Evolutionary conservation across 2,797 vertebrate genomes (phyloP).

Genomic region (Emys orbicularis): DNA sequence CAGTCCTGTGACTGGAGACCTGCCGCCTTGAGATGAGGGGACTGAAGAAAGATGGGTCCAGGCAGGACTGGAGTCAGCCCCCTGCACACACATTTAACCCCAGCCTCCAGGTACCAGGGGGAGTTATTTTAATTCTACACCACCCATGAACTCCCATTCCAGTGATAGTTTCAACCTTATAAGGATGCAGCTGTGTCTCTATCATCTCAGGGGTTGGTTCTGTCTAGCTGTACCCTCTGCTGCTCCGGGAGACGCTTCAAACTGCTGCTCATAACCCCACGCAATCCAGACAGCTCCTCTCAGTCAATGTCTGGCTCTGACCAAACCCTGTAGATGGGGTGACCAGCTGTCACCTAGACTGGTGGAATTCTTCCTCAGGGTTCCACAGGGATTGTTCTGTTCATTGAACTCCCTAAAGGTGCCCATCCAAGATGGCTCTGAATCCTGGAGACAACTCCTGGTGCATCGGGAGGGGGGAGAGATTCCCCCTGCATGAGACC

Average conservation of each 20-base stretch:
- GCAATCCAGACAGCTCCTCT: no score
- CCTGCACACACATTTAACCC: neutral
- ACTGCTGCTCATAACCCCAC: neutral
- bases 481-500: no score
- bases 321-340: no score
- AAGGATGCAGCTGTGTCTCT: no score
- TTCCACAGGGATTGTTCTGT: no score
- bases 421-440: neutral
- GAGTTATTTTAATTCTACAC: neutral
- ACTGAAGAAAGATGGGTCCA: neutral
- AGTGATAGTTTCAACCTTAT: neutral
- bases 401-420: no score
- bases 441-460: neutral
- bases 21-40: neutral
- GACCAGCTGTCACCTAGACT: no score
- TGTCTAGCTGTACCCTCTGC: neutral
- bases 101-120: neutral
- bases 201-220: no score
- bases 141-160: neutral
- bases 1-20: neutral
- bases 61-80: neutral
- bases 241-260: neutral
- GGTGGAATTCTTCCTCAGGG: no score
- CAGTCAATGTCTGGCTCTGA: no score
- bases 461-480: no score